These are phyloP conservation scores for Zeuzera pyrina DNA, from an alignment of 2,888 invertebrate genomes.

Conservation along the genomic window DNA sequence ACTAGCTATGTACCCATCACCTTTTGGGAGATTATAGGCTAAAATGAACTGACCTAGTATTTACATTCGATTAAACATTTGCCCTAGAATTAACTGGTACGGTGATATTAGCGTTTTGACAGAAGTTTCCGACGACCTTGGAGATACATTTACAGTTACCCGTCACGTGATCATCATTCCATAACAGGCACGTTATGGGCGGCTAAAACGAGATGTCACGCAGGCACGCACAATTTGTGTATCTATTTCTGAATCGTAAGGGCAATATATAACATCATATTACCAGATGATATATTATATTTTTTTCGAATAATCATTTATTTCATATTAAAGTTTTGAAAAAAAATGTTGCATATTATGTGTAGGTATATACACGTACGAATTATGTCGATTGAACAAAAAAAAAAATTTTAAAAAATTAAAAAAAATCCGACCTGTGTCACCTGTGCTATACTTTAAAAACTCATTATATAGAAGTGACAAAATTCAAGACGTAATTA, in stretches of 20 bases:
- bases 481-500: too few species aligned
- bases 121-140: slow-evolving; percentile 20
- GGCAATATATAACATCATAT: not conserved
- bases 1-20: too few species aligned
- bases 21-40: too few species aligned
- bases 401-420: too few species aligned
- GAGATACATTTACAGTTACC: slow-evolving; percentile 21
- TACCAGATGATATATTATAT: not conserved
- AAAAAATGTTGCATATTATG: too few species aligned
- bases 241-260: slow-evolving; percentile 1
- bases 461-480: too few species aligned
- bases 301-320: not conserved
- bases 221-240: slow-evolving; percentile 29
- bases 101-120: slow-evolving; percentile 5
- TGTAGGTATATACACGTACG: not conserved
- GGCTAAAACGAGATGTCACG: slow-evolving; percentile 27
- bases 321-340: not conserved
- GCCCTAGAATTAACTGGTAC: too few species aligned
- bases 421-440: too few species aligned
- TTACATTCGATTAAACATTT: too few species aligned
- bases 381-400: too few species aligned
- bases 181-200: slow-evolving; percentile 23
- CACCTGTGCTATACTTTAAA: too few species aligned
- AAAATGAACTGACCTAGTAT: too few species aligned
- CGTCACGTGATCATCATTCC: slow-evolving; percentile 38